These are phyloP conservation scores for Cyclophora albipunctata DNA, from an alignment of 2,888 invertebrate genomes.

Conservation along the genomic window DNA sequence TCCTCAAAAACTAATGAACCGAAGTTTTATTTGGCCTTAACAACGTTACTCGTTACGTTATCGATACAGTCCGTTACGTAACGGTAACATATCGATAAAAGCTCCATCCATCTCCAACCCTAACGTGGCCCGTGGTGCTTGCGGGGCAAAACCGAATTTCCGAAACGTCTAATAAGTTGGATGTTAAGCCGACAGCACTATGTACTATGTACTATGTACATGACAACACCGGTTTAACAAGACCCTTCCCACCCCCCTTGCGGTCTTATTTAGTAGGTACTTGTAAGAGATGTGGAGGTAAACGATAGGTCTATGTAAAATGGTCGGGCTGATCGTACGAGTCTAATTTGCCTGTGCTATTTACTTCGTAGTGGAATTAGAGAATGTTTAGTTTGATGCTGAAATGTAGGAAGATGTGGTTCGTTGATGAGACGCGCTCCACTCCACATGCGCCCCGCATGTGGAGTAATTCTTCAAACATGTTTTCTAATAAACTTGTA, in stretches of 20 bases:
- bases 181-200: constrained; percentile 65
- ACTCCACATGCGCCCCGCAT: too few species aligned
- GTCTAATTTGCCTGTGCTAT: constrained; percentile 59
- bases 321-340: constrained; percentile 42
- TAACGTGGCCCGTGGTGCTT: constrained; percentile 53
- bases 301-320: constrained; percentile 34
- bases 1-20: background rate
- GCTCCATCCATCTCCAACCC: constrained; percentile 31
- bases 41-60: constrained; percentile 1
- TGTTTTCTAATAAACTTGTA: too few species aligned
- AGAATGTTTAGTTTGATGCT: constrained; percentile 55
- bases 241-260: constrained; percentile 29
- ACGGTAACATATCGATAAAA: constrained; percentile 19
- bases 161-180: constrained; percentile 75
- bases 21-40: background rate
- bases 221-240: constrained; percentile 43
- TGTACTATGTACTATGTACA: constrained; percentile 59
- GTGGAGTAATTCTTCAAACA: too few species aligned
- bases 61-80: too few species aligned
- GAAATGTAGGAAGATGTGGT: constrained; percentile 11
- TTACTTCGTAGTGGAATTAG: constrained; percentile 58
- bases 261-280: constrained; percentile 19
- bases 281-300: constrained; percentile 18
- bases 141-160: constrained; percentile 71
- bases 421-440: too few species aligned